Conservation (phyloP, 2,888 invertebrate genomes). For the Synanthedon vespiformis region DNA sequence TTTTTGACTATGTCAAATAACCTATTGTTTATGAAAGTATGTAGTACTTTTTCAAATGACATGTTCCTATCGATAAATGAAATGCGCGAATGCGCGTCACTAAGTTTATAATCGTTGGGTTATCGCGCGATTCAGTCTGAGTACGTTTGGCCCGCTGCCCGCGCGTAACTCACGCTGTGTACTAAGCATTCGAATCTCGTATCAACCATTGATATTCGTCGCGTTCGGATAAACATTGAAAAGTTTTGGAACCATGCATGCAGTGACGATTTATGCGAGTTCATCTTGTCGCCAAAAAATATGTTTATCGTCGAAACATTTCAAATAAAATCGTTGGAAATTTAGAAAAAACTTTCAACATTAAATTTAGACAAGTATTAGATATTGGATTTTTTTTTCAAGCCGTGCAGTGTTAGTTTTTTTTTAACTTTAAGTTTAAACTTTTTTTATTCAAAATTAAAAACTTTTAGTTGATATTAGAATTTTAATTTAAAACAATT, state of each 20-base stretch:
- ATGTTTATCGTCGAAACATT: too few species aligned
- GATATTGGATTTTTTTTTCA: neutral
- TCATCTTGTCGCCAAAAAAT: neutral
- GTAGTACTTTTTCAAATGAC: too few species aligned
- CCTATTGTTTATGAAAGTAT: too few species aligned
- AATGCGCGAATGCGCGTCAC: slow-evolving; percentile 25
- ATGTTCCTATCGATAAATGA: neutral
- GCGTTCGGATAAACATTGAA: neutral
- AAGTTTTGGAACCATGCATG: neutral
- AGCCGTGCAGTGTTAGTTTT: neutral
- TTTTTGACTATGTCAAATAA: too few species aligned
- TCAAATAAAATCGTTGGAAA: neutral
- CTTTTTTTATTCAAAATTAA: neutral
- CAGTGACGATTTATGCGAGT: neutral
- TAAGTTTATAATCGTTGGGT: slow-evolving; percentile 36
- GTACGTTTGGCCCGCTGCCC: slow-evolving; percentile 15
- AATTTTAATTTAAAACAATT: neutral
- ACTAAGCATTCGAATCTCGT: slow-evolving; percentile 1
- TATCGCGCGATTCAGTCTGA: slow-evolving; percentile 35
- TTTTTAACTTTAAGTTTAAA: neutral
- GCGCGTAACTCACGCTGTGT: slow-evolving; percentile 18
- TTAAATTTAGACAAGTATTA: too few species aligned
- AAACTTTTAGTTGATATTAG: neutral
- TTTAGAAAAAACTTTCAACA: neutral
- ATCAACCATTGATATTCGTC: neutral